Evolutionary conservation across 2,888 invertebrate species (phyloP).

Genomic region (Campoplex nolae): DNA sequence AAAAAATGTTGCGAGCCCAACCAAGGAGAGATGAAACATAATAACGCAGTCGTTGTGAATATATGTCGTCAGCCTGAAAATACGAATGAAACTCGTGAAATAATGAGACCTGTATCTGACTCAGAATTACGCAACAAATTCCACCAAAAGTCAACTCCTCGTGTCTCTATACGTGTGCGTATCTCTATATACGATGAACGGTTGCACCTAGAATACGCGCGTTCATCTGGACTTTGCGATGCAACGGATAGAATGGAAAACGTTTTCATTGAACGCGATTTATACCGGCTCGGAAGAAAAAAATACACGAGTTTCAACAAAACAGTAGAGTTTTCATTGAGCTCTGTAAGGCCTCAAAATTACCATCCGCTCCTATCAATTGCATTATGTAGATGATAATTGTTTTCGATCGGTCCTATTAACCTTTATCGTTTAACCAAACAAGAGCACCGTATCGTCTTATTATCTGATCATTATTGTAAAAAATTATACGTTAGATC

Average conservation of each 20-base stretch:
- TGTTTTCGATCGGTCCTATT: neutral
- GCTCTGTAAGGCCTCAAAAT: neutral
- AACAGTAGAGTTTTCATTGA: constrained; percentile 37
- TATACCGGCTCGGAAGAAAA: neutral
- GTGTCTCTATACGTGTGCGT: neutral
- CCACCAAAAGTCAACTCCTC: constrained; percentile 30
- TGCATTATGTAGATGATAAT: neutral
- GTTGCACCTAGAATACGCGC: constrained; percentile 26
- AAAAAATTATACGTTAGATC: neutral
- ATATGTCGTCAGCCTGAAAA: constrained; percentile 19
- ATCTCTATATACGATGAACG: constrained; percentile 9
- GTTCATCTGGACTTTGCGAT: constrained; percentile 12
- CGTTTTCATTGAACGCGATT: neutral
- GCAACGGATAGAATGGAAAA: constrained; percentile 5
- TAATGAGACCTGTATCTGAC: constrained; percentile 43
- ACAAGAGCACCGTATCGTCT: neutral
- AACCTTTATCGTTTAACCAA: neutral
- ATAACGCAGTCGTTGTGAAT: constrained; percentile 17
- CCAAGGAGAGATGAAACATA: constrained; percentile 41
- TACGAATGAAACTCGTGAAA: constrained; percentile 53
- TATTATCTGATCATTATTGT: neutral
- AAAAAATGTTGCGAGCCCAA: constrained; percentile 1
- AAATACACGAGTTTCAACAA: constrained; percentile 30
- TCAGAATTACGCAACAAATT: constrained; percentile 51
- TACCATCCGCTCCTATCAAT: constrained; percentile 3